phyloP scores from a whole-genome alignment of 2,797 vertebrate genomes.

The Cossypha niveicapilla region DNA sequence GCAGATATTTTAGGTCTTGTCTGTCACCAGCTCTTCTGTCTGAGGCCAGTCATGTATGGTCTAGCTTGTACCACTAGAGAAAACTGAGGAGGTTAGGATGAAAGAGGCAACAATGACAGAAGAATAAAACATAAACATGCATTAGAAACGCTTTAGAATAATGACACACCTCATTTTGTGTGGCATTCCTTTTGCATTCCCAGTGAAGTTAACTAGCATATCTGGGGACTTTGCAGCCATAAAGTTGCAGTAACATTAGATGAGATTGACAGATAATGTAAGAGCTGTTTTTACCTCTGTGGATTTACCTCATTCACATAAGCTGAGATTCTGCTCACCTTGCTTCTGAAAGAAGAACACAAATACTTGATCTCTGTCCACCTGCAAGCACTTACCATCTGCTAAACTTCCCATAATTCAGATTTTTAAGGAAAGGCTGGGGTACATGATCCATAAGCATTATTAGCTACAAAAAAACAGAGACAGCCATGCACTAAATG shows the following conservation, averaged over 20 bases:
- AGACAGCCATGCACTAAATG: neutral
- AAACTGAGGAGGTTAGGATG: neutral
- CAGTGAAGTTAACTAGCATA: neutral
- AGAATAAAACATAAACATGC: neutral
- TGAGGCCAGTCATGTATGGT: neutral
- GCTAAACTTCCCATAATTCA: neutral
- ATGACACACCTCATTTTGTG: neutral
- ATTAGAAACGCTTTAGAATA: neutral
- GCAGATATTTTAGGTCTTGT: neutral
- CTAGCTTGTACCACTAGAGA: neutral
- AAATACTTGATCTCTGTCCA: neutral
- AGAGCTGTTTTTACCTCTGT: neutral
- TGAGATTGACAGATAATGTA: neutral
- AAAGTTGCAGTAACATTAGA: neutral
- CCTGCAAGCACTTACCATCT: rapidly evolving
- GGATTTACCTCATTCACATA: neutral
- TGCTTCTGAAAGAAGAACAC: neutral
- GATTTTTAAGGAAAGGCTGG: neutral
- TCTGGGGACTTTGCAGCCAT: neutral
- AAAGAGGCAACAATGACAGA: neutral
- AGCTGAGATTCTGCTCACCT: neutral
- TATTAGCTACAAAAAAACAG: neutral
- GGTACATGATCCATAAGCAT: neutral
- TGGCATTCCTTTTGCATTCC: neutral
- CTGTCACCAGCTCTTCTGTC: neutral